phyloP scores from a whole-genome alignment of 2,888 invertebrate genomes.

The Apamea epomidion region DNA sequence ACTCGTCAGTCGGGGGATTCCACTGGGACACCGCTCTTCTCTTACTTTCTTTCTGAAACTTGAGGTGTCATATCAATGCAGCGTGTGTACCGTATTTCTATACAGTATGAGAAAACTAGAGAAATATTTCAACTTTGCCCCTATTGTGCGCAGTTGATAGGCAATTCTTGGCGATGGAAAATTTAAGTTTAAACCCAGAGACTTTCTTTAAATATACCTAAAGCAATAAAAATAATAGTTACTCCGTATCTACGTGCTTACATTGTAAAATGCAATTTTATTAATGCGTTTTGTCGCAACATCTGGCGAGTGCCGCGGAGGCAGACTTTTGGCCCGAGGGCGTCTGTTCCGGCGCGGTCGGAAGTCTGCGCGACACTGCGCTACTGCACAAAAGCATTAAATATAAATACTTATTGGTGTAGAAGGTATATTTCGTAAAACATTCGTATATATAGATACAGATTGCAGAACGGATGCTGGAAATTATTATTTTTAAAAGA shows the following conservation, averaged over 20 bases:
- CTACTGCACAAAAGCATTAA: conserved; percentile 32
- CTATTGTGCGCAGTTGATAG: not conserved
- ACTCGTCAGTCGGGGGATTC: no score
- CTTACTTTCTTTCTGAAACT: not conserved
- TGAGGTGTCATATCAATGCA: not conserved
- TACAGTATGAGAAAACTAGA: not conserved
- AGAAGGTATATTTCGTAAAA: not conserved
- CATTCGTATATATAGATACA: not conserved
- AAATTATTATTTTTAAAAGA: not conserved
- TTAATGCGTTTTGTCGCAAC: conserved; percentile 41
- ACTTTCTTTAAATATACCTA: not conserved
- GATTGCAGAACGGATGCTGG: not conserved
- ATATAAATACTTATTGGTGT: conserved; percentile 47
- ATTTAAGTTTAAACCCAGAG: no score
- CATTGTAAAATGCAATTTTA: conserved; percentile 33
- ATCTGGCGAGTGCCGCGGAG: conserved; percentile 20
- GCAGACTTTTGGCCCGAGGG: conserved; percentile 33
- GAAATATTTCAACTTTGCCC: not conserved
- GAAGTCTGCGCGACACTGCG: conserved; percentile 35
- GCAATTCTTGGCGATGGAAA: not conserved
- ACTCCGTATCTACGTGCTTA: not conserved
- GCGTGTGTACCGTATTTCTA: not conserved
- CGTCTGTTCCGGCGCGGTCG: conserved; percentile 47
- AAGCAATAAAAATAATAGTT: not conserved
- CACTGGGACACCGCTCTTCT: no score